These are phyloP conservation scores for Dichetophora obliterata DNA, from an alignment of 2,888 invertebrate species.

Conservation along the genomic window DNA sequence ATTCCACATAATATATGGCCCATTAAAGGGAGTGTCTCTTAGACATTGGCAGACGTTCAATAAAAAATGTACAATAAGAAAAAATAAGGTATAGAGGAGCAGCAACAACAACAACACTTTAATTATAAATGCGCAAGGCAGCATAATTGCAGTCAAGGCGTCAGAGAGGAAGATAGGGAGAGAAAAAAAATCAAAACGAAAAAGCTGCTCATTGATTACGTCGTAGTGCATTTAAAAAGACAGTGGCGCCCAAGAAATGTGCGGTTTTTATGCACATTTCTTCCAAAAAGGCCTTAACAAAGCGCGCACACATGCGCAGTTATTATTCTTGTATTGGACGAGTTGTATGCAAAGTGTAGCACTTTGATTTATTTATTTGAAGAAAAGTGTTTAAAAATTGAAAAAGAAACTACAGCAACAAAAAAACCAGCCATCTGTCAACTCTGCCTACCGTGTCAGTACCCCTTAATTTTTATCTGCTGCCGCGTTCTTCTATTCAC, in stretches of 20 bases:
- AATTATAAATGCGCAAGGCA: conserved; percentile 58
- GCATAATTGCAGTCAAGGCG: not conserved
- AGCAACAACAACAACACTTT: conserved; percentile 58
- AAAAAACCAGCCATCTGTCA: too few species aligned
- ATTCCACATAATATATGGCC: not conserved
- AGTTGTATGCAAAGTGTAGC: not conserved
- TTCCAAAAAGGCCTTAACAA: too few species aligned
- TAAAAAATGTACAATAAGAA: not conserved
- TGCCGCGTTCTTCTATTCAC: too few species aligned
- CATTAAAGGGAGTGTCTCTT: conserved; percentile 23
- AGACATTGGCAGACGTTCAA: conserved; percentile 11
- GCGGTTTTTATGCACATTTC: not conserved
- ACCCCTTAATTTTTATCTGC: too few species aligned
- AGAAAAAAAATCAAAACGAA: not conserved
- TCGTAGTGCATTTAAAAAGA: not conserved
- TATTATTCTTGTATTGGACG: not conserved
- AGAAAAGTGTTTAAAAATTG: too few species aligned
- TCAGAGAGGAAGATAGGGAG: not conserved
- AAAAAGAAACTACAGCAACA: too few species aligned
- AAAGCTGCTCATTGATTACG: not conserved
- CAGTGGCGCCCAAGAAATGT: not conserved
- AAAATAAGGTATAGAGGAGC: conserved; percentile 14
- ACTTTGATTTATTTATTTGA: too few species aligned
- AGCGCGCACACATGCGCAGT: not conserved
- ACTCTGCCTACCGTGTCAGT: too few species aligned